Conservation (phyloP, 2,797 vertebrate genomes). For the Sciurus vulgaris region DNA sequence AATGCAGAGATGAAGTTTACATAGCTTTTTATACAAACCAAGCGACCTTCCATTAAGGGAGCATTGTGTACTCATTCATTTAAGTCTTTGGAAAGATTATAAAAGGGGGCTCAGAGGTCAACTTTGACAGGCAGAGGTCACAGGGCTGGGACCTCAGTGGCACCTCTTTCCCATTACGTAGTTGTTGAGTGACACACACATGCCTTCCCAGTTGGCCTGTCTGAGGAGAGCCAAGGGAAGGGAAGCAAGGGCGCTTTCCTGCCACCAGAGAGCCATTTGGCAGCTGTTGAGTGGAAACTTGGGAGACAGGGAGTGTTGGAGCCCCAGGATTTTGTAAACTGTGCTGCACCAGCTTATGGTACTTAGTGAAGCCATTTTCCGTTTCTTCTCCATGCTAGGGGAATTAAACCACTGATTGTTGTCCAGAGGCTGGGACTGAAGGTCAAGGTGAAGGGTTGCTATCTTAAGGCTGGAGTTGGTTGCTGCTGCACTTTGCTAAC, state of each 20-base stretch:
- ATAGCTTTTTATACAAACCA: conserved; percentile 72
- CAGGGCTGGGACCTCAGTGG: not conserved
- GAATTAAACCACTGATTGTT: not conserved
- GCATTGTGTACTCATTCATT: conserved; percentile 75
- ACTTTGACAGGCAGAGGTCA: conserved; percentile 69
- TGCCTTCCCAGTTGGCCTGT: not conserved
- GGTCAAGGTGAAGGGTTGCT: not conserved
- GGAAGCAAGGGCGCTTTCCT: not conserved
- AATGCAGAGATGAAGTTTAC: conserved; percentile 63
- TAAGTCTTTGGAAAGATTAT: conserved; percentile 66
- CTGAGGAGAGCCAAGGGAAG: not conserved
- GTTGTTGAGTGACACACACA: not conserved
- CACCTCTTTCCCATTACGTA: conserved; percentile 68
- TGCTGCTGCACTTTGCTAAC: not conserved
- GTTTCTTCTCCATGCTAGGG: not conserved
- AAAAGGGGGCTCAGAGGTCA: not conserved
- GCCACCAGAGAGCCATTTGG: not conserved
- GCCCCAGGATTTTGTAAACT: conserved; percentile 32
- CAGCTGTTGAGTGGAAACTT: conserved; percentile 56
- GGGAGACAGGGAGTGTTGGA: not conserved
- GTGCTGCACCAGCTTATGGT: fast-evolving
- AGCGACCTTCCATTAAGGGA: conserved; percentile 73
- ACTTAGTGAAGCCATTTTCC: conserved; percentile 49
- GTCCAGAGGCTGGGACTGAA: not conserved
- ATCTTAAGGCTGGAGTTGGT: not conserved